Evolutionary conservation across 1,140 invertebrate species (phyloP).

Genomic region (Lerema accius): DNA sequence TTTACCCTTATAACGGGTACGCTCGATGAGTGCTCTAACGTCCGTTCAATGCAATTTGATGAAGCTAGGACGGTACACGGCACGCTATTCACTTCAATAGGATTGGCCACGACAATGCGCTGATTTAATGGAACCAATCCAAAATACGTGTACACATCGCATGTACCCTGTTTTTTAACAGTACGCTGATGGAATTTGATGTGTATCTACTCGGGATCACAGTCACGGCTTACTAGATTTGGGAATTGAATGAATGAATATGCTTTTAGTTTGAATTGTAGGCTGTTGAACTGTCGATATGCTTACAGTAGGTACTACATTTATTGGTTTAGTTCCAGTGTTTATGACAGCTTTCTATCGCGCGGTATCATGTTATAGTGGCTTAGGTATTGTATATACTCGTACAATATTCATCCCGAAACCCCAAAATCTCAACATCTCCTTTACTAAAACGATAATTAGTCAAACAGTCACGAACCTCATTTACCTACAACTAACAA

Average conservation of each 20-base stretch:
- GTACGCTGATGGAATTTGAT: constrained; percentile 27
- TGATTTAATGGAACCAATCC: constrained; percentile 74
- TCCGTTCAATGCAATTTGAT: constrained; percentile 80
- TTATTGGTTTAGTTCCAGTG: no score
- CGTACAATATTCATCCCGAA: no score
- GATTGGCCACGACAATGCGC: constrained; percentile 71
- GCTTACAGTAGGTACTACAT: no score
- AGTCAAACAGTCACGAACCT: background rate
- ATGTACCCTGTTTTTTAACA: constrained; percentile 48
- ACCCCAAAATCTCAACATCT: no score
- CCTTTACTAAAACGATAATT: no score
- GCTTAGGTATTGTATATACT: no score
- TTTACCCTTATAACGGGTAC: constrained; percentile 71
- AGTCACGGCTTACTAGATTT: constrained; percentile 13
- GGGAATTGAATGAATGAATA: constrained; percentile 7
- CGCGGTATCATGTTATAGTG: no score
- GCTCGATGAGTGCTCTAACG: constrained; percentile 76
- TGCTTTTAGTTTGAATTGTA: constrained; percentile 10
- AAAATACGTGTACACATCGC: constrained; percentile 40
- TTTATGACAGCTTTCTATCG: no score
- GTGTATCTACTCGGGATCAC: constrained; percentile 12
- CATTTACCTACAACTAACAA: constrained; percentile 3
- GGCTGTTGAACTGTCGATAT: background rate
- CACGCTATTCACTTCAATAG: constrained; percentile 71
- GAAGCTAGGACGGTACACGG: constrained; percentile 68